These are phyloP conservation scores for Pteropus alecto DNA, from an alignment of 2,113 vertebrate species.

Conservation along the genomic window DNA sequence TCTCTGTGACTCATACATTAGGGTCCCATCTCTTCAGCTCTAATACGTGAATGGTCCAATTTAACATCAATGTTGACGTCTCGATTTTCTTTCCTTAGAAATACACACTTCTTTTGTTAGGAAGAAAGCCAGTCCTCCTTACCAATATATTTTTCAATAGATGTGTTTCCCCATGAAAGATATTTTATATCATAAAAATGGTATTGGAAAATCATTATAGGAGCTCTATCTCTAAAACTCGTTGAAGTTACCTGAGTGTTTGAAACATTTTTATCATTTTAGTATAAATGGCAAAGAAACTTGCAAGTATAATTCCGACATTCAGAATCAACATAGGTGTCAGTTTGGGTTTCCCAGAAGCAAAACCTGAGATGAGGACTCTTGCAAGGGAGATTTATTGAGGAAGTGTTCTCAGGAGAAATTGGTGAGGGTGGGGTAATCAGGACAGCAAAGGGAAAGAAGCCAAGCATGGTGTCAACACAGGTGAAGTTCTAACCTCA, in stretches of 20 bases:
- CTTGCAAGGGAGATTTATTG: not conserved
- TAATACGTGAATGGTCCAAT: not conserved
- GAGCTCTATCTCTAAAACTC: not conserved
- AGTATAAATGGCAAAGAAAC: not conserved
- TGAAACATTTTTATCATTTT: conserved; percentile 21
- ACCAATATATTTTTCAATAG: not conserved
- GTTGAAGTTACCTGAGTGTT: not conserved
- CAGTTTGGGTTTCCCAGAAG: not conserved
- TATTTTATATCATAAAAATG: conserved; percentile 11
- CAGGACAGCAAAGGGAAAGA: not conserved
- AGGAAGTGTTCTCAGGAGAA: not conserved
- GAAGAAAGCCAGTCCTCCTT: not conserved
- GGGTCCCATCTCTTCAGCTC: conserved; percentile 36
- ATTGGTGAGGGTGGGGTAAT: not conserved
- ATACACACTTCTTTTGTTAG: not conserved
- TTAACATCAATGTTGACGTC: not conserved
- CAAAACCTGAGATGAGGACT: not conserved
- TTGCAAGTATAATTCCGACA: not conserved
- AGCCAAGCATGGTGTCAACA: not conserved
- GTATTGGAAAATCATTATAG: not conserved
- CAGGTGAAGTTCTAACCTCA: not conserved
- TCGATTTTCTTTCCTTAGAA: not conserved
- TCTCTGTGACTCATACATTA: conserved; percentile 58
- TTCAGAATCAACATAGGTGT: not conserved
- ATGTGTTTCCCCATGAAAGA: not conserved